Evolutionary conservation across 2,113 vertebrate species (phyloP), one percentile per base, ranked within the genome.

Genomic region (Cromileptes altivelis): DNA sequence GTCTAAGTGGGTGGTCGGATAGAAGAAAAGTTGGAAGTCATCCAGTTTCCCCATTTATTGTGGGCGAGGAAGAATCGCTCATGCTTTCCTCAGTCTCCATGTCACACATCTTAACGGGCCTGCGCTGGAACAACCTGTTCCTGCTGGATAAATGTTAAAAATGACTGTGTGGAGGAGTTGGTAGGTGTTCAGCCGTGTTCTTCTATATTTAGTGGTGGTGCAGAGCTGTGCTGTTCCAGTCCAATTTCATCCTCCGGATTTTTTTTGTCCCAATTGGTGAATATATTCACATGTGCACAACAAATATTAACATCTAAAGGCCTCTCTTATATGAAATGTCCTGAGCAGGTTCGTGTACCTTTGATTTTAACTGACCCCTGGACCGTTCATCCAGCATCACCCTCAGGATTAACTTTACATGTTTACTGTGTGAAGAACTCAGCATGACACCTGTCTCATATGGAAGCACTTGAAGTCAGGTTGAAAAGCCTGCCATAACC

Each of bases 41-140:
- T 87, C 82, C 88, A 89, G 82, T 63, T 85, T 64, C 67, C 72
- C 71, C 82, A 82, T 81, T 81, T 82, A 58, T 67, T 63, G 74
- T 75, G 61, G 70, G 63, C 53, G 49, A 78, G 37, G 58, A 52
- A 52, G 71, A 78, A 55, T 80, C 68, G 19, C n/a, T 17, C 65
- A 64, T 13, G 75, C 67, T 88, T 81, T 64, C 67, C 70, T 75
- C 73, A 15, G 60, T 63, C 73, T 71, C 60, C 40, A 40, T 62
- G 69, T 79, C 67, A 42, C 67, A 70, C 75, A 47, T 84, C 50
- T 84, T 15, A 58, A 14, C 80, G 37, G 72, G 67, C n/a, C 53
- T 25, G 61, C 50, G 1, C 49, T 47, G 67, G 68, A 85, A 70
- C 71, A 79, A 60, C 63, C 67, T 70, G 79, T 57, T 81, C 73